Percentiles rank a stretch among this genome's conserved stretches.
These are phyloP conservation scores for Luffia ferchaultella DNA, from an alignment of 2,888 invertebrate species.

Conservation along the genomic window DNA sequence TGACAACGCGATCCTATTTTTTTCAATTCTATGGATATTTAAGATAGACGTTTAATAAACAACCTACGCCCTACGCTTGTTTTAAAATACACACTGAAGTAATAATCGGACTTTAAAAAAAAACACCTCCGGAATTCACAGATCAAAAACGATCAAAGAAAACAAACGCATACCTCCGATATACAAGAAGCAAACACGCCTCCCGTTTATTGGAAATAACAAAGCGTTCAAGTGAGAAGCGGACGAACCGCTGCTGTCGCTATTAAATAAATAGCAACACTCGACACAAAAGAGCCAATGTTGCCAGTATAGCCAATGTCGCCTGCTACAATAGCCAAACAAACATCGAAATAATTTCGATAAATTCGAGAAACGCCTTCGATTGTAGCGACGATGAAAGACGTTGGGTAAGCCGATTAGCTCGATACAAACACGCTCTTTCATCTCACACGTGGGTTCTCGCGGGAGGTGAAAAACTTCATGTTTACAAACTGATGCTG, in stretches of 20 bases:
- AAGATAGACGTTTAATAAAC: no score
- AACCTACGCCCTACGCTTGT: no score
- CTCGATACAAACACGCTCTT: conserved; percentile 40
- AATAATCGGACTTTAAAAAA: no score
- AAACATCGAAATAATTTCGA: conserved; percentile 61
- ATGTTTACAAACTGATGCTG: not conserved
- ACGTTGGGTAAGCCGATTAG: conserved; percentile 56
- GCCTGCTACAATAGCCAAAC: conserved; percentile 56
- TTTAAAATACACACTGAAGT: no score
- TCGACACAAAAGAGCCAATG: conserved; percentile 36
- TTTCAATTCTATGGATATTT: no score
- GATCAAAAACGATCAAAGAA: no score
- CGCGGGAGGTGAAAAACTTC: not conserved
- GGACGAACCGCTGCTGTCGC: conserved; percentile 28
- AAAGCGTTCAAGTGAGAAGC: conserved; percentile 36
- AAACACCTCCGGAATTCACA: no score
- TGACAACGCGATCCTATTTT: no score
- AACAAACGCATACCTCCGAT: no score
- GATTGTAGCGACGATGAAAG: conserved; percentile 33
- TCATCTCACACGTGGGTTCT: conserved; percentile 1
- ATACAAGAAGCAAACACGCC: conserved; percentile 19
- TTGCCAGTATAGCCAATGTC: conserved; percentile 43
- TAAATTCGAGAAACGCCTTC: conserved; percentile 58
- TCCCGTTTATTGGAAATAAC: conserved; percentile 33
- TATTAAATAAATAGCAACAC: conserved; percentile 61